Evolutionary conservation across 64 coral and sea anemone genomes (phyloP).

Genomic region (Pocillopora damicornis): DNA sequence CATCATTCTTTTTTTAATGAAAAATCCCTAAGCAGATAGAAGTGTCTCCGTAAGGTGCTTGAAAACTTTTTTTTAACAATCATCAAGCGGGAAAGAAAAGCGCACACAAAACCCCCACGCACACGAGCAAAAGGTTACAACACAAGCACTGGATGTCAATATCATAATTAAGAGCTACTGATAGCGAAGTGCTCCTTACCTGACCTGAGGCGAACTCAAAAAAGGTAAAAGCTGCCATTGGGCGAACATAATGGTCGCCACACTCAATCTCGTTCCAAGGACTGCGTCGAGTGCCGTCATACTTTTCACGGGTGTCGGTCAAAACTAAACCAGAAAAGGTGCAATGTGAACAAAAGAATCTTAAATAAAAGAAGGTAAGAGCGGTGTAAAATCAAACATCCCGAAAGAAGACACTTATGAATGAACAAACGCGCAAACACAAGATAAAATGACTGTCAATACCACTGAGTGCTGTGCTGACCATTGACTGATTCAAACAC

Average conservation of each 20-base stretch:
- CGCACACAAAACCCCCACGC: no score
- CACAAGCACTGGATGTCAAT: no score
- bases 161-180: no score
- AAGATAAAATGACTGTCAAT: background rate
- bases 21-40: background rate
- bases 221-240: constrained; percentile 78
- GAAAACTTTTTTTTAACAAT: background rate
- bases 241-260: constrained; percentile 82
- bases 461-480: constrained; percentile 59
- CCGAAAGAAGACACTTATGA: no score
- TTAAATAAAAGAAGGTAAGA: background rate
- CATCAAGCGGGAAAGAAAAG: background rate
- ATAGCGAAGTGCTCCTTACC: constrained; percentile 24
- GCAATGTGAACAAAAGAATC: background rate
- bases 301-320: constrained; percentile 67
- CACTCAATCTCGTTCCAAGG: constrained; percentile 95
- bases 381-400: no score
- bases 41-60: background rate
- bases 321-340: constrained; percentile 38
- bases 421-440: background rate
- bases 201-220: constrained; percentile 83
- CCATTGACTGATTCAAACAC: constrained; percentile 63
- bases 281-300: constrained; percentile 88
- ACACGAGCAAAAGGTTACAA: no score
- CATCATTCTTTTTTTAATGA: background rate